Evolutionary conservation across 2,797 vertebrate genomes (phyloP).

Genomic region (Decapterus maruadsi): DNA sequence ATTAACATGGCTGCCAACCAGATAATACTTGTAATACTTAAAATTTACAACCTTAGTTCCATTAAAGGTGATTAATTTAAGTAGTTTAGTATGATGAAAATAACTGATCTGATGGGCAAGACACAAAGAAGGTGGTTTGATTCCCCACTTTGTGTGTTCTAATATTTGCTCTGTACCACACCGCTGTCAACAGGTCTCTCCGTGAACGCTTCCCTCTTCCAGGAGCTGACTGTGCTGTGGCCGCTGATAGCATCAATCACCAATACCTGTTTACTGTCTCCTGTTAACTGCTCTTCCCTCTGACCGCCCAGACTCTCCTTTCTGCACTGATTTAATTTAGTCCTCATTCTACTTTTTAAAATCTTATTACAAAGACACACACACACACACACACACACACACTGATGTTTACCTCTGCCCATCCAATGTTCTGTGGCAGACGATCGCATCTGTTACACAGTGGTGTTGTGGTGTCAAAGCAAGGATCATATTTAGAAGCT

Average conservation of each 20-base stretch:
- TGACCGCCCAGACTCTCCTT: constrained; percentile 47
- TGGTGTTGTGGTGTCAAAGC: constrained; percentile 39
- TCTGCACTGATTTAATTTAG: constrained; percentile 70
- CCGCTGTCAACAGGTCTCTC: constrained; percentile 33
- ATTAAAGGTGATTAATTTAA: background rate
- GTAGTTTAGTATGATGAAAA: background rate
- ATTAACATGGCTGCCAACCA: background rate
- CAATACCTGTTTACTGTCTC: constrained; percentile 60
- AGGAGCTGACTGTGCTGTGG: constrained; percentile 8
- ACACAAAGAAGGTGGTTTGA: background rate
- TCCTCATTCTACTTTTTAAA: constrained; percentile 69
- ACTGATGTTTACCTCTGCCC: constrained; percentile 53
- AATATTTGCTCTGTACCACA: constrained; percentile 4
- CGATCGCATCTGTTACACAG: constrained; percentile 52
- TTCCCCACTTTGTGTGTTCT: background rate
- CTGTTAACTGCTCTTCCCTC: constrained; percentile 54
- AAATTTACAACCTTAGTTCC: background rate
- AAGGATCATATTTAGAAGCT: constrained; percentile 58
- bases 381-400: constrained; percentile 48
- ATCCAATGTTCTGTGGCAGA: constrained; percentile 50
- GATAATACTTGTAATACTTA: background rate
- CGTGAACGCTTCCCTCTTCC: constrained; percentile 26
- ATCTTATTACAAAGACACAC: constrained; percentile 68
- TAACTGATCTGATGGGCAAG: background rate
- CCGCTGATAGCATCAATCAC: constrained; percentile 66